A percentile compares a stretch with the other conserved stretches of the same genome.
Conservation (phyloP, 2,888 invertebrate genomes). For the Platycheirus albimanus region DNA sequence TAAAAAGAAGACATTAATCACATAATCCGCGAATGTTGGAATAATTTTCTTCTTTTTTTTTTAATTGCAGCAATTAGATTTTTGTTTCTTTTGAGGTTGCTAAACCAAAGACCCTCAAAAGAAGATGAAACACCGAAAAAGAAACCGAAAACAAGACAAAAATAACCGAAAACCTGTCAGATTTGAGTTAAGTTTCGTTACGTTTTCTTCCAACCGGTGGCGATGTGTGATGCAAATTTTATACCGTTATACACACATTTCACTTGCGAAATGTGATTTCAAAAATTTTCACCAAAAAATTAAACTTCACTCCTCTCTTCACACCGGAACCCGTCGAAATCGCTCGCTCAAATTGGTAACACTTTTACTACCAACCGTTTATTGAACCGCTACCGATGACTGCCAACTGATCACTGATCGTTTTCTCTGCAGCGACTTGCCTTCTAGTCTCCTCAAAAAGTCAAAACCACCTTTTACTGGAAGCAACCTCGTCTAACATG, state of each 20-base stretch:
- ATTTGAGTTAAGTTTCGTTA: conserved; percentile 26
- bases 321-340: conserved; percentile 19
- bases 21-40: conserved; percentile 63
- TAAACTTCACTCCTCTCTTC: conserved; percentile 18
- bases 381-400: conserved; percentile 69
- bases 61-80: conserved; percentile 65
- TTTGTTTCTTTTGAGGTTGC: conserved; percentile 16
- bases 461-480: conserved; percentile 11
- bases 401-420: conserved; percentile 72
- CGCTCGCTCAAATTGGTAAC: neutral
- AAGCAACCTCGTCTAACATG: neutral
- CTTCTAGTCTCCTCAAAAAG: conserved; percentile 40
- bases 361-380: conserved; percentile 39
- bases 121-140: conserved; percentile 26
- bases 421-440: conserved; percentile 60
- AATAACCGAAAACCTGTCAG: conserved; percentile 41
- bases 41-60: conserved; percentile 33
- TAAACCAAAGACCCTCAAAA: conserved; percentile 17
- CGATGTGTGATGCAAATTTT: conserved; percentile 33
- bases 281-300: conserved; percentile 15
- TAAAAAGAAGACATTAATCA: conserved; percentile 44
- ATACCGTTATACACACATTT: conserved; percentile 49
- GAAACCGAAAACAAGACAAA: neutral
- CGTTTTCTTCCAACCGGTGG: conserved; percentile 48
- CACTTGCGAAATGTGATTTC: conserved; percentile 23